Conservation (phyloP, 1,140 invertebrate genomes). For the Leptonema lineaticorne region DNA sequence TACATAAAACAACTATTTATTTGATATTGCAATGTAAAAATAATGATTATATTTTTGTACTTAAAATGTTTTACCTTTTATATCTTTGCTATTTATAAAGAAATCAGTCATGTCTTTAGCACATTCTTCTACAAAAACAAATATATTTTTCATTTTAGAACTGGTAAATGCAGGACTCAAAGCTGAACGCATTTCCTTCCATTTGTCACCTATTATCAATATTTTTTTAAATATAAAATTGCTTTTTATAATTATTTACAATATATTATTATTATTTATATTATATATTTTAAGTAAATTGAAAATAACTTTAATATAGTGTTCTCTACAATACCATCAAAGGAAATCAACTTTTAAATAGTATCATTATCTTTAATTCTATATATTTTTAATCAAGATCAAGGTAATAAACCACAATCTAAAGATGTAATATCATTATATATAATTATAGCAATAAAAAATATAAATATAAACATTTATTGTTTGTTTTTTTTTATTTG, state of each 20-base stretch:
- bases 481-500: not conserved
- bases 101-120: not conserved
- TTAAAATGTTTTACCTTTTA: not conserved
- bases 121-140: constrained; percentile 48
- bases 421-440: too few species aligned
- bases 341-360: not conserved
- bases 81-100: not conserved
- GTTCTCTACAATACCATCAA: not conserved
- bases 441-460: too few species aligned
- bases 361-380: too few species aligned
- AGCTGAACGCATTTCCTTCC: constrained; percentile 43
- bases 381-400: too few species aligned
- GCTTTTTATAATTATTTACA: not conserved
- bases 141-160: constrained; percentile 55
- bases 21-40: not conserved
- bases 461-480: not conserved
- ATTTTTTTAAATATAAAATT: not conserved
- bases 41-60: not conserved
- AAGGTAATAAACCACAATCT: too few species aligned
- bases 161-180: constrained; percentile 56
- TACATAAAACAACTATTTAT: not conserved
- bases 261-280: not conserved
- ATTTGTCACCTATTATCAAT: constrained; percentile 43
- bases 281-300: not conserved
- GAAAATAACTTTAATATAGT: not conserved